Percentiles rank a stretch among this genome's conserved stretches.
These are phyloP conservation scores for Phylloscopus collybita DNA, from an alignment of 2,797 vertebrate genomes.

Conservation along the genomic window DNA sequence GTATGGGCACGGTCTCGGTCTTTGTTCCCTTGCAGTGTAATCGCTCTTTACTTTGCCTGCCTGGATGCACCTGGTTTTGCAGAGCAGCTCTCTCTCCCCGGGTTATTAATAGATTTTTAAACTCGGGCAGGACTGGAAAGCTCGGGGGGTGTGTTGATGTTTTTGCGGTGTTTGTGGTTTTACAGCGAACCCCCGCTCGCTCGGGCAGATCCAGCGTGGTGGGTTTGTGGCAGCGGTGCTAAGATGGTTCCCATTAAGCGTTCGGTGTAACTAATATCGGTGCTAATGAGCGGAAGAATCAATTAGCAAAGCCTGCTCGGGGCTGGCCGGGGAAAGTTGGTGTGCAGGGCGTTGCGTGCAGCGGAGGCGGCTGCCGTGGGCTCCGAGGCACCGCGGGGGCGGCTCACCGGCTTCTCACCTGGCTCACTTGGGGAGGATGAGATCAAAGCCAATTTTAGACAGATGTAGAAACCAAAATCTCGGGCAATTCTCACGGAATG, in stretches of 20 bases:
- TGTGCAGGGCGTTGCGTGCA: not conserved
- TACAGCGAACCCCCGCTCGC: not conserved
- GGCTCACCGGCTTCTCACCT: not conserved
- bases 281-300: not conserved
- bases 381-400: not conserved
- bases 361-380: not conserved
- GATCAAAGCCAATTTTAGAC: not conserved
- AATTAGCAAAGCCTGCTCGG: not conserved
- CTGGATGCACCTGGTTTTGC: conserved; percentile 1
- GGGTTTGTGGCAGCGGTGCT: not conserved
- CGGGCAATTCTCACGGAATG: not conserved
- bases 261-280: not conserved
- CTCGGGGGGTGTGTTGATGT: not conserved
- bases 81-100: not conserved
- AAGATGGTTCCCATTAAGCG: not conserved
- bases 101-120: conserved; percentile 23
- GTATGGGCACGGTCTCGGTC: conserved; percentile 77
- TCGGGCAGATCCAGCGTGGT: not conserved
- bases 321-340: conserved; percentile 38
- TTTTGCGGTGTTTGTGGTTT: not conserved
- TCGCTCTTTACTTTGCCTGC: not conserved
- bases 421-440: not conserved
- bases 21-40: not conserved
- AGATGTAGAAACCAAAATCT: not conserved
- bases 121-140: not conserved